These are phyloP conservation scores for Corythornis vintsioides DNA, from an alignment of 2,113 vertebrate species.

Conservation along the genomic window DNA sequence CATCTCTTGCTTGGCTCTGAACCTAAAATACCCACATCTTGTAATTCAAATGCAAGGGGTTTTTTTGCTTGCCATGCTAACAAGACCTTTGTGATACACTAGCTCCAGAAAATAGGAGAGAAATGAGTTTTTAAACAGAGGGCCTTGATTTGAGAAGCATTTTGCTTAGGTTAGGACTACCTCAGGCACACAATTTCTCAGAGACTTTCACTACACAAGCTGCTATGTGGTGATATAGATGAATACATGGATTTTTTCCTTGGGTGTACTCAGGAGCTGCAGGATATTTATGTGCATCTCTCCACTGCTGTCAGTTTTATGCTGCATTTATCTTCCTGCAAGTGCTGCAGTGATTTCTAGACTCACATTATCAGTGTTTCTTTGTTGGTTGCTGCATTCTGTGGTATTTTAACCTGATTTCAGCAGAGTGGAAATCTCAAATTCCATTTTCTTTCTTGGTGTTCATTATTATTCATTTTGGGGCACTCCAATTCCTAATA, in stretches of 20 bases:
- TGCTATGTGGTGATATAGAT: background rate
- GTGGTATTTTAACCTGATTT: slow-evolving; percentile 26
- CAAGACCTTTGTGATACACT: background rate
- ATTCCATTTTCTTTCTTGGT: background rate
- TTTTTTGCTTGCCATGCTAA: background rate
- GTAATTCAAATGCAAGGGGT: background rate
- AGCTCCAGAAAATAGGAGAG: background rate
- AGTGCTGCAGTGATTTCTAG: slow-evolving; percentile 16
- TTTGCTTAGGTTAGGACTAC: background rate
- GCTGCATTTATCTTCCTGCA: background rate
- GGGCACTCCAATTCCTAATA: background rate
- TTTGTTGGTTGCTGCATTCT: slow-evolving; percentile 5
- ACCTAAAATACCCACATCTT: background rate
- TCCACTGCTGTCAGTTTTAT: background rate
- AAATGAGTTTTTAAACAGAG: background rate
- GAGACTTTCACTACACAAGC: background rate
- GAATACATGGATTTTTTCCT: background rate
- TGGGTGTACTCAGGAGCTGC: background rate
- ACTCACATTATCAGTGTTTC: background rate
- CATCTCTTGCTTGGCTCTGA: background rate
- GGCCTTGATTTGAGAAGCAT: background rate
- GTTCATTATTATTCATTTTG: background rate
- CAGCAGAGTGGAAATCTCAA: background rate
- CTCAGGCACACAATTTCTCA: background rate
- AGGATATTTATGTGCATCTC: background rate